Percentiles rank a stretch among this genome's conserved stretches.
Conservation (phyloP, 2,113 vertebrate genomes). For the Catharus bicknelli region DNA sequence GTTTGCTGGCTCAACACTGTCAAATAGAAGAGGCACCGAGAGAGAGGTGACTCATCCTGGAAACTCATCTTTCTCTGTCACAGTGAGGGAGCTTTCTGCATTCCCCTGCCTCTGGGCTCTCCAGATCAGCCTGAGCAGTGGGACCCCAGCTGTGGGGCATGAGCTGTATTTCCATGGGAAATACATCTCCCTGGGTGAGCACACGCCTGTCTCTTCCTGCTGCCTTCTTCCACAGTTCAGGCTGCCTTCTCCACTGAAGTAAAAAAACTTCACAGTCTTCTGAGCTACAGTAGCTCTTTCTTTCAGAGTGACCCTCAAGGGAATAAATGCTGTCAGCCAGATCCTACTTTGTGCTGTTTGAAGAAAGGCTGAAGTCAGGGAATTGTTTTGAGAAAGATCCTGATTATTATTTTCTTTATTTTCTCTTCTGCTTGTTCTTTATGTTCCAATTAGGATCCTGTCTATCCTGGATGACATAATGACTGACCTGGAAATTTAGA, state of each 20-base stretch:
- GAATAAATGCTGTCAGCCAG: neutral
- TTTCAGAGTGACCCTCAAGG: neutral
- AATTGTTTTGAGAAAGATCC: neutral
- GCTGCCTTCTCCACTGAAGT: neutral
- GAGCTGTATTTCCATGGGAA: neutral
- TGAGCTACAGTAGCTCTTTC: neutral
- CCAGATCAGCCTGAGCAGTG: accelerated
- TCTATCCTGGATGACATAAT: neutral
- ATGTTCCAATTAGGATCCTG: neutral
- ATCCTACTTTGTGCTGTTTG: neutral
- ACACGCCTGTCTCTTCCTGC: neutral
- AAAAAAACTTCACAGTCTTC: neutral
- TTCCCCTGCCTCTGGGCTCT: neutral
- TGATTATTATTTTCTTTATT: neutral
- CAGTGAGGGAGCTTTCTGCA: accelerated
- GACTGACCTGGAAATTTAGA: neutral
- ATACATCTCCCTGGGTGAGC: neutral
- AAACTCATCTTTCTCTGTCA: neutral
- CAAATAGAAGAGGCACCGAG: neutral
- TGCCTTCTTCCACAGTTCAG: neutral
- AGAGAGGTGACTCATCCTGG: neutral
- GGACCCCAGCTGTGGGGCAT: neutral
- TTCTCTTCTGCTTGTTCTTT: neutral
- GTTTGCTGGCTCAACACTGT: neutral
- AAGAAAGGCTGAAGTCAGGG: neutral